Conservation (phyloP, 2,888 invertebrate species). For the Lucinisca nassula region DNA sequence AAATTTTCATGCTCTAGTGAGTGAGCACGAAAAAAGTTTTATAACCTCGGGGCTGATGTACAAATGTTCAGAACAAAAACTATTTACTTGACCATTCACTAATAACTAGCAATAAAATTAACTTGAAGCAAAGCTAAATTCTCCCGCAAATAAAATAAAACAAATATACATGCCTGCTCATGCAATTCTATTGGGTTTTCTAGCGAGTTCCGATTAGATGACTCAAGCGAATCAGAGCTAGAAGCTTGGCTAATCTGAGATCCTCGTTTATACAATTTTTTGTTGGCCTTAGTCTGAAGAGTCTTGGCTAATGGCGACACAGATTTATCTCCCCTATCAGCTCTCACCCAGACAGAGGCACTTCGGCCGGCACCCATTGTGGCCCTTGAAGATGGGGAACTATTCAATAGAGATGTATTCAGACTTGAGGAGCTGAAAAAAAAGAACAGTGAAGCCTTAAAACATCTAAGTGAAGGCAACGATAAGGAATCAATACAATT, state of each 20-base stretch:
- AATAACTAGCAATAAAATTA: neutral
- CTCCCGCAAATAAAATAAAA: conserved; percentile 49
- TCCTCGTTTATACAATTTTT: conserved; percentile 69
- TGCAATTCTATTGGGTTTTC: conserved; percentile 88
- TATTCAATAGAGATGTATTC: neutral
- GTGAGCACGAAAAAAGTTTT: too few relatives aligned
- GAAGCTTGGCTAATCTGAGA: conserved; percentile 75
- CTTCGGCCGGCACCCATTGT: conserved; percentile 64
- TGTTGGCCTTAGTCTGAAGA: conserved; percentile 69
- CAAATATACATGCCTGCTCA: conserved; percentile 92
- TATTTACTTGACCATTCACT: too few relatives aligned
- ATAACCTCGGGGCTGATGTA: too few relatives aligned
- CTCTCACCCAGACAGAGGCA: conserved; percentile 78
- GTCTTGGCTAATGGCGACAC: conserved; percentile 28
- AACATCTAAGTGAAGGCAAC: too few relatives aligned
- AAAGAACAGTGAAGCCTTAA: neutral
- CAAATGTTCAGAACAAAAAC: too few relatives aligned
- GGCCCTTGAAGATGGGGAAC: conserved; percentile 1
- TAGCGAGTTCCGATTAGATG: conserved; percentile 78
- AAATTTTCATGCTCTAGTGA: too few relatives aligned
- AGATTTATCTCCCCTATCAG: conserved; percentile 68
- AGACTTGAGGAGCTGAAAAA: conserved; percentile 46
- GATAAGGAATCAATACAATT: too few relatives aligned
- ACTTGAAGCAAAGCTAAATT: neutral
- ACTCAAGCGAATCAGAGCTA: conserved; percentile 56